Evolutionary conservation across 1,140 invertebrate species (phyloP).

Genomic region (Lucilia sericata): DNA sequence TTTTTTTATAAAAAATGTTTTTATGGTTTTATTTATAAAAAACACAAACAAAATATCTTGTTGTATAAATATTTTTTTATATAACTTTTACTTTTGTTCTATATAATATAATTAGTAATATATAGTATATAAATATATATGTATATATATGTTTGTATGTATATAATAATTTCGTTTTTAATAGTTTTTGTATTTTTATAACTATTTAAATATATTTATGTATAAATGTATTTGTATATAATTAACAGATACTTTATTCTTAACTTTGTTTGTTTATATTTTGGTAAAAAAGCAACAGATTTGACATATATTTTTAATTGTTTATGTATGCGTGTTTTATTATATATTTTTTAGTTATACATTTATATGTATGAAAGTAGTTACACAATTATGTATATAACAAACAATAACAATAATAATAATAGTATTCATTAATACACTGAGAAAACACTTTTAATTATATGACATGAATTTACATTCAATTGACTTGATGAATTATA

Average conservation of each 20-base stretch:
- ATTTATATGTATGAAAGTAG: neutral
- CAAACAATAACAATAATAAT: constrained; percentile 19
- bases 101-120: no score
- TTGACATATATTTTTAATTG: constrained; percentile 9
- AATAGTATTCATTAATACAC: neutral
- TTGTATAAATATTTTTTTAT: neutral
- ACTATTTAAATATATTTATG: neutral
- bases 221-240: constrained; percentile 16
- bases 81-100: no score
- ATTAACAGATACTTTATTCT: constrained; percentile 14
- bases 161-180: constrained; percentile 15
- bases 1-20: constrained; percentile 1
- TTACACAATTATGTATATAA: constrained; percentile 19
- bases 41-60: neutral
- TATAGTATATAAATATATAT: neutral
- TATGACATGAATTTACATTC: no score
- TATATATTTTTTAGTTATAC: neutral
- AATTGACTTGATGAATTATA: no score
- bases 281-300: constrained; percentile 32
- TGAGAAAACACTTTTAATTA: no score
- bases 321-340: neutral
- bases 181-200: neutral
- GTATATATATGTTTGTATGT: constrained; percentile 15
- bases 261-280: neutral
- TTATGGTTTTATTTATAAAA: neutral